Base-by-base conservation (phyloP, 2,888 invertebrate species). In the Trachelus tabidus region DNA sequence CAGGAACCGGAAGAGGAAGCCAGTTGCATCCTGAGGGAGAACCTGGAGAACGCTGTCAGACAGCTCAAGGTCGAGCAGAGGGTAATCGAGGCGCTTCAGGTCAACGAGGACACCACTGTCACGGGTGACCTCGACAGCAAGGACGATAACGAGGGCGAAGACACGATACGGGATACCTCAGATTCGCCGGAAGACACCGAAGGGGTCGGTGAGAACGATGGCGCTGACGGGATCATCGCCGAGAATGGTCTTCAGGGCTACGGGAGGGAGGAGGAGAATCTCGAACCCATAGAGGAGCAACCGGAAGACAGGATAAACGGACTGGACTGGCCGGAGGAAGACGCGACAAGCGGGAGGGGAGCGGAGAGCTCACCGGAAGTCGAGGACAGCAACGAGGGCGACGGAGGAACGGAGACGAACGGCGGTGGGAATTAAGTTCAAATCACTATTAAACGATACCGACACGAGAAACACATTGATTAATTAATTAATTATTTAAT, bases 21-120 rank as follows among this genome's bases (percentile, higher is more conserved):
- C n/a, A 82, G 79, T 73, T 80, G 83, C 76, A 80, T 86, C 33
- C 78, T 87, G 9, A 85, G 87, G 73, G 90, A 89, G 33, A 87
- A 88, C 79, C 79, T 90, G 56, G 88, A 87, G 77, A 87, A 88
- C 81, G 86, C 87, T 3, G 84, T 90, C 3, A 86, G 86, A 30
- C 88, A 88, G 76, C 79, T 89, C 34, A 87, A 82, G 40, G 83
- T 88, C 31, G 87, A 88, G 77, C 87, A 87, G 31, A 85, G 86
- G 75, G 87, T 90, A 12, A 81, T 88, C 69, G 86, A 87, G 4
- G 86, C 85, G 0, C 80, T 90, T 11, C 82, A 86, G 76, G 78
- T 83, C 69, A 85, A 85, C 6, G 85, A 86, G 3, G 77, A 80
- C n/a, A 80, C 77, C 3, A 73, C 76, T n/a, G 79, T 83, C n/a